Base-by-base conservation (phyloP, 2,797 vertebrate species). In the Falco berigora region DNA sequence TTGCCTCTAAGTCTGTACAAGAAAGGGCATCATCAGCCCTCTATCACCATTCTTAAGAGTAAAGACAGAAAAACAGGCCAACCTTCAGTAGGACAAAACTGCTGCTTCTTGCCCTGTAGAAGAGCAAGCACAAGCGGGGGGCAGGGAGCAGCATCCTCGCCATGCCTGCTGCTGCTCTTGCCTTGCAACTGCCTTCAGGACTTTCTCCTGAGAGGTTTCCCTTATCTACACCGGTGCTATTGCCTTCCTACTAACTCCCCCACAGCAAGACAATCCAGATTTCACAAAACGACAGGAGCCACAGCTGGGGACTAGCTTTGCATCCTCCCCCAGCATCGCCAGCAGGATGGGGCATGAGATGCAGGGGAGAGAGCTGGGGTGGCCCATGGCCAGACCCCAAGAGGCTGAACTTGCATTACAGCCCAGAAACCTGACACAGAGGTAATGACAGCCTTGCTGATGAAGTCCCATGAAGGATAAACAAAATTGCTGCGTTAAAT, bases 161-260 rank as follows among this genome's bases (percentile, higher is more conserved):
- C 13, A 1, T 4, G 28, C 13, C 5, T 3, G 3, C n/a, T 42
- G 4, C 85, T n/a, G 42, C 47, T 40, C 4, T 6, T 36, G 27
- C n/a, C 52, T 62, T 27, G 12, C 47, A 46, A 5, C 32, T 47
- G 20, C 55, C 73, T 24, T 10, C 74, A 44, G 56, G 38, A 5
- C 3, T 7, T 24, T 32, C 12, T n/a, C 8, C 71, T 5, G 13
- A 40, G 17, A 58, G 7, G 9, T 71, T 78, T 75, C 46, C 52
- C 18, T 11, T 7, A 3, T 3, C 40, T 47, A 4, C 36, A 2
- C 12, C 0, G 3, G 1, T 0, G 22, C 4, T 10, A 12, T 27
- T 22, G 1, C 66, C 69, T 58, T 62, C 44, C 58, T 22, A 2
- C 15, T 16, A 6, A 14, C 22, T 28, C 12, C 17, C 10, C 14